Evolutionary conservation across 1,140 invertebrate genomes (phyloP).

Genomic region (Metopolophium dirhodum): DNA sequence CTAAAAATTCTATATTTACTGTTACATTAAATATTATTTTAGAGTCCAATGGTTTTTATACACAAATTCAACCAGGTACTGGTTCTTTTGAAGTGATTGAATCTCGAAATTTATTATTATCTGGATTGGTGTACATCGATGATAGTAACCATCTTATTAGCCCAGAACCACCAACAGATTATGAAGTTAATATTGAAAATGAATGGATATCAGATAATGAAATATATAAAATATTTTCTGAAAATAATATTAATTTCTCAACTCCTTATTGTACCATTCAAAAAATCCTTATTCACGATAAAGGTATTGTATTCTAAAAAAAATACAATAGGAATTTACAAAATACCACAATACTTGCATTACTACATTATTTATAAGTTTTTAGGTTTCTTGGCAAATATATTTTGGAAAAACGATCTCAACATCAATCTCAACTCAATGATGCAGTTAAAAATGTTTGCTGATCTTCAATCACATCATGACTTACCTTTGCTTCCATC

Average conservation of each 20-base stretch:
- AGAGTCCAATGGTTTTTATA: slow-evolving; percentile 28
- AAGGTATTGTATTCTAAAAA: slow-evolving; percentile 22
- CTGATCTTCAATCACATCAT: background rate
- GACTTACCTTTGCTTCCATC: slow-evolving; percentile 37
- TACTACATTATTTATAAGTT: slow-evolving; percentile 34
- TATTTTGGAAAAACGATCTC: slow-evolving; percentile 41
- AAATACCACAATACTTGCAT: background rate
- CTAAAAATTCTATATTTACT: background rate
- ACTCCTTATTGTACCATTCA: slow-evolving; percentile 47
- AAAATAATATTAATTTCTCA: slow-evolving; percentile 37
- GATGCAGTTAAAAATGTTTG: slow-evolving; percentile 55
- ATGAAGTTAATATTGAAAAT: slow-evolving; percentile 26
- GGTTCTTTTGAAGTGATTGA: slow-evolving; percentile 34
- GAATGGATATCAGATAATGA: slow-evolving; percentile 51
- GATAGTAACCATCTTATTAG: slow-evolving; percentile 44
- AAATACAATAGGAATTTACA: background rate
- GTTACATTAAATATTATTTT: background rate
- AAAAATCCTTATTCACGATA: slow-evolving; percentile 42
- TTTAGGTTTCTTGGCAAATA: slow-evolving; percentile 38
- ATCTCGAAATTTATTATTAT: background rate
- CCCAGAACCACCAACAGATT: slow-evolving; percentile 25
- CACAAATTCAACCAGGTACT: slow-evolving; percentile 5
- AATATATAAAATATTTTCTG: slow-evolving; percentile 19
- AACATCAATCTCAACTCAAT: slow-evolving; percentile 39
- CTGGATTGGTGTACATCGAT: background rate